Conservation (phyloP, 2,888 invertebrate species). For the Eilema griseolum region DNA sequence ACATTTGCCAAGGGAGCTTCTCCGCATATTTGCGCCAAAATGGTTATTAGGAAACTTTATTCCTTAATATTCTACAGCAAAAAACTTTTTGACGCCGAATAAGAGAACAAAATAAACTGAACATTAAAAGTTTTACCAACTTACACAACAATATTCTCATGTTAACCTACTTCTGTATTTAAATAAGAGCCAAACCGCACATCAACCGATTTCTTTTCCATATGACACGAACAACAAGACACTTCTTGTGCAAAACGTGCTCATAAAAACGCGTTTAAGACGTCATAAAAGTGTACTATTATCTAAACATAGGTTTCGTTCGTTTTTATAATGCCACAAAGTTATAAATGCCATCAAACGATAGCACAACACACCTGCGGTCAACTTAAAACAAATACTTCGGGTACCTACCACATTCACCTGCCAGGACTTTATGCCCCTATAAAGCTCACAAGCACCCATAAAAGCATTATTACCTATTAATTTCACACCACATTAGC, state of each 20-base stretch:
- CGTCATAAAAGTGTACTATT: slow-evolving; percentile 47
- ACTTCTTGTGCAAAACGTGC: slow-evolving; percentile 36
- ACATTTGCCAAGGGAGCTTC: slow-evolving; percentile 39
- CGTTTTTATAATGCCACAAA: slow-evolving; percentile 63
- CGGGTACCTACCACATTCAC: slow-evolving; percentile 72
- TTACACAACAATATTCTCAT: not conserved
- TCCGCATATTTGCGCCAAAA: slow-evolving; percentile 40
- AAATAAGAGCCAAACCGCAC: not conserved
- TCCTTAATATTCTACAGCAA: slow-evolving; percentile 44
- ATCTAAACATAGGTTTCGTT: slow-evolving; percentile 47
- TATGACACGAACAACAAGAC: slow-evolving; percentile 24
- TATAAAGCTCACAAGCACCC: slow-evolving; percentile 83
- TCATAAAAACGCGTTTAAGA: slow-evolving; percentile 44
- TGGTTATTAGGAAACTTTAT: slow-evolving; percentile 42
- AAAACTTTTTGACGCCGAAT: slow-evolving; percentile 39
- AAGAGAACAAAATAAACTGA: slow-evolving; percentile 22
- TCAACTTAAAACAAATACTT: slow-evolving; percentile 80
- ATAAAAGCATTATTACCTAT: slow-evolving; percentile 87
- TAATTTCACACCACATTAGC: slow-evolving; percentile 87
- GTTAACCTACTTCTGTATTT: not conserved
- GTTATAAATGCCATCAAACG: slow-evolving; percentile 61
- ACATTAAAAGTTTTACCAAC: slow-evolving; percentile 2
- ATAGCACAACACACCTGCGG: slow-evolving; percentile 70
- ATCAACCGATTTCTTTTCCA: slow-evolving; percentile 9
- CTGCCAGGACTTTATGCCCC: slow-evolving; percentile 79